Evolutionary conservation across 1,140 invertebrate genomes (phyloP).

Genomic region (Aphelenchoides fujianensis): DNA sequence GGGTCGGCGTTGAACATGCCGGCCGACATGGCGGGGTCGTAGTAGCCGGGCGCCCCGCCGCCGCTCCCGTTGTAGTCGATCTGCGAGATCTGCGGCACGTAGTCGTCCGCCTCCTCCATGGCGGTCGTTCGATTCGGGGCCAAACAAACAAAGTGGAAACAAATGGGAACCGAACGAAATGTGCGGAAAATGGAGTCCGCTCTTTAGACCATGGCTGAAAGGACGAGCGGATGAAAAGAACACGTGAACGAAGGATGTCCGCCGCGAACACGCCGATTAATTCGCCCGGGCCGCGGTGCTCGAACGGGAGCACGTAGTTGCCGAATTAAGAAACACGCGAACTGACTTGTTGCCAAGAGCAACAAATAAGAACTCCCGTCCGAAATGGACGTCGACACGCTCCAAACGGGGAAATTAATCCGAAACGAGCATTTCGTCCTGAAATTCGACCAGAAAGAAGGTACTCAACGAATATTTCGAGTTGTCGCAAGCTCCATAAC

Average conservation of each 20-base stretch:
- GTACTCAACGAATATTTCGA: too few species aligned
- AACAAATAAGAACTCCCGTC: too few species aligned
- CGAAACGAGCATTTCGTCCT: too few species aligned
- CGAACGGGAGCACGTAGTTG: too few species aligned
- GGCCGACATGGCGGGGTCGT: slow-evolving; percentile 31
- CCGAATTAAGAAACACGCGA: too few species aligned
- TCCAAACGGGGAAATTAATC: too few species aligned
- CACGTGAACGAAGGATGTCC: background rate
- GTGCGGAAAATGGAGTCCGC: too few species aligned
- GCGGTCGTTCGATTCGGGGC: background rate
- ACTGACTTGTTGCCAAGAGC: too few species aligned
- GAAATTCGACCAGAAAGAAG: too few species aligned
- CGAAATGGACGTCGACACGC: too few species aligned
- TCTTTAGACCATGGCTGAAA: background rate
- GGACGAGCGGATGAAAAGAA: background rate
- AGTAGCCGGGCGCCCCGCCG: slow-evolving; percentile 8
- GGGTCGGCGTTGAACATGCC: slow-evolving; percentile 19
- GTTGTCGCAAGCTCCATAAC: too few species aligned
- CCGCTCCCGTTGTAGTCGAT: slow-evolving; percentile 36
- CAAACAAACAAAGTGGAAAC: background rate
- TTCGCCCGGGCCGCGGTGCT: too few species aligned
- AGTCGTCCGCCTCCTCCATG: slow-evolving; percentile 46
- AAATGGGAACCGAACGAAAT: background rate
- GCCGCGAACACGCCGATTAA: background rate
- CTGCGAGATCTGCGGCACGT: slow-evolving; percentile 48